Evolutionary conservation across 2,888 invertebrate species (phyloP), one percentile per base, ranked within the genome.

Genomic region (Meiosimyza platycephala): DNA sequence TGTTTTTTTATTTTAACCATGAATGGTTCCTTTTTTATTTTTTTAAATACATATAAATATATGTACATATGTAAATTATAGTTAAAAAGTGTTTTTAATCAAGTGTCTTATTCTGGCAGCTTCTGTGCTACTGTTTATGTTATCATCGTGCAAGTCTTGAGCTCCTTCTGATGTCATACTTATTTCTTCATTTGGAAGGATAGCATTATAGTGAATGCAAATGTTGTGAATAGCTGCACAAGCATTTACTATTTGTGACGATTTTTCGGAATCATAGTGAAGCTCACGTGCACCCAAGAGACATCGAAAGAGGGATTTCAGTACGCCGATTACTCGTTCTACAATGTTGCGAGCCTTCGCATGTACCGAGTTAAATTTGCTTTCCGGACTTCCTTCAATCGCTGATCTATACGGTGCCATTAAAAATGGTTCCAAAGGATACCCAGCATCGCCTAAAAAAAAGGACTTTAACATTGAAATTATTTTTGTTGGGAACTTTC

Each of bases 381-480:
- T 15, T 68, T 72, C 50, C 22, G 16, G 16, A 16, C 28, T 54
- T 15, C 55, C 59, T 18, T 55, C 67, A 11, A 4, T n/a, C 18
- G 63, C 16, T 63, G 52, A 47, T 9, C 72, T 51, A 47, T 65
- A 73, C 13, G 73, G 73, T 22, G 71, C 74, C 51, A 74, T 71
- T 12, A 74, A 47, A 50, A 54, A 76, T 3, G 72, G 74, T 28
- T 72, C 72, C 47, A 76, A 62, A 0, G 73, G 55, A 52, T 76
- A 76, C 13, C 74, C 76, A 12, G 63, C 59, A 69, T 73, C 74
- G 64, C 73, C 72, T 73, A 47, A 64, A 67, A 74, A 59, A 59
- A 59, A 28, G n/a, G 15, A 15, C 13, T 40, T 57, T 22, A 18
- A 4, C 22, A 22, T 57, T 18, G 4, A 11, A 57, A 28, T 12